phyloP scores from a whole-genome alignment of 2,113 vertebrate species.

The Polypterus bichir region DNA sequence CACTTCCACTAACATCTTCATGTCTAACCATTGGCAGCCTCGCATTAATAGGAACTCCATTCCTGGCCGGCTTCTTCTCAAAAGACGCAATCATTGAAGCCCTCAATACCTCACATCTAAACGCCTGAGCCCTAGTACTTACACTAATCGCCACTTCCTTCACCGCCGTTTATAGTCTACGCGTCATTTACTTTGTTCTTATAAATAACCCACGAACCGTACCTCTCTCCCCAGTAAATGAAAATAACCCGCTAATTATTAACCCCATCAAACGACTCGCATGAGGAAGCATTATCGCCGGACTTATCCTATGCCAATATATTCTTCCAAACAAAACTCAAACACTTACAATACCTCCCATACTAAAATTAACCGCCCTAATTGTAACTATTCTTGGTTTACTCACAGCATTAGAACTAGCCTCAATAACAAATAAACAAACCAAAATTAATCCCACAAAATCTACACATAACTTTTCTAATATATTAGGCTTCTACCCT shows the following conservation, averaged over 20 bases:
- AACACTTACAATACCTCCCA: background rate
- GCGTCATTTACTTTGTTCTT: conserved; percentile 1
- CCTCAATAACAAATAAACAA: background rate
- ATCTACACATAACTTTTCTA: background rate
- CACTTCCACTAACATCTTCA: conserved; percentile 8
- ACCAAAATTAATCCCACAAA: background rate
- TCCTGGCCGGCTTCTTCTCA: conserved; percentile 23
- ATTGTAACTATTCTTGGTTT: background rate
- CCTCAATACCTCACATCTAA: conserved; percentile 12
- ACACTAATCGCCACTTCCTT: conserved; percentile 17
- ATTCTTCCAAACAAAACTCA: conserved; percentile 1
- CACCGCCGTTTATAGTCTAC: conserved; percentile 16
- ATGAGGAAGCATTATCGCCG: conserved; percentile 20
- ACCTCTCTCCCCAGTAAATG: conserved; percentile 10
- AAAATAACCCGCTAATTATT: conserved; percentile 6
- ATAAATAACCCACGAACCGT: conserved; percentile 11
- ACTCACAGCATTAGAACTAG: conserved; percentile 2
- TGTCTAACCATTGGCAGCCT: conserved; percentile 17
- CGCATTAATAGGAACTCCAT: conserved; percentile 18
- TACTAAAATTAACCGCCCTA: conserved; percentile 4
- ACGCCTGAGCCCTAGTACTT: conserved; percentile 18
- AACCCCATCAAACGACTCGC: conserved; percentile 22
- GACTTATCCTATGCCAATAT: conserved; percentile 11
- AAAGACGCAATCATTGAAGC: conserved; percentile 27
- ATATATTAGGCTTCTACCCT: conserved; percentile 13